Percentiles rank a stretch among this genome's conserved stretches.
phyloP scores from a whole-genome alignment of 2,888 invertebrate genomes.

The Pristionchus mayeri region DNA sequence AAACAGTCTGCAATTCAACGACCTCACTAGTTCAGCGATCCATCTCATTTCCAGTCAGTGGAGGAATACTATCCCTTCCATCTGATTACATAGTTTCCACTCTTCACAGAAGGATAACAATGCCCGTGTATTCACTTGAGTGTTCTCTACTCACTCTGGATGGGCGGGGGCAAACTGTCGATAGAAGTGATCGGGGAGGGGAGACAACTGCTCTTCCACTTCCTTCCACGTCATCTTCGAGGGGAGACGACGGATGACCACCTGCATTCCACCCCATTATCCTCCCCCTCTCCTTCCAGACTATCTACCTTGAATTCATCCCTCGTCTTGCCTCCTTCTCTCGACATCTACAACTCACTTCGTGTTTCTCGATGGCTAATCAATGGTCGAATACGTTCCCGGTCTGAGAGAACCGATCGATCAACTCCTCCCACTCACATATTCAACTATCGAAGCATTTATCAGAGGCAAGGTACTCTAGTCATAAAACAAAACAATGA shows the following conservation, averaged over 20 bases:
- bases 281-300: neutral
- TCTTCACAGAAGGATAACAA: neutral
- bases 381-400: neutral
- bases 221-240: constrained; percentile 43
- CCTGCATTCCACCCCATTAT: neutral
- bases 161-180: constrained; percentile 38
- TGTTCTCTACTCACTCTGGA: constrained; percentile 44
- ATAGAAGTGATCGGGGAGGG: constrained; percentile 38
- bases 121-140: neutral
- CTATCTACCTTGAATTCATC: constrained; percentile 26
- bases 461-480: constrained; percentile 42
- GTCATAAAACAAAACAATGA: neutral
- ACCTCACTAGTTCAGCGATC: no score
- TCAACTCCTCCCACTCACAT: neutral
- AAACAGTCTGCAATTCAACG: constrained; percentile 28
- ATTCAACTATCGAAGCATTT: constrained; percentile 18
- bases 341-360: constrained; percentile 21
- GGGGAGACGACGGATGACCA: constrained; percentile 49
- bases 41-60: no score
- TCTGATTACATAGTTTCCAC: neutral
- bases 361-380: neutral
- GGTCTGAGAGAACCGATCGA: constrained; percentile 9
- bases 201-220: constrained; percentile 44
- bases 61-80: neutral
- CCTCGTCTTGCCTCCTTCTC: constrained; percentile 30